A percentile compares a stretch with the other conserved stretches of the same genome.
phyloP scores from a whole-genome alignment of 2,113 vertebrate genomes.

The Cricetomys ansorgei region DNA sequence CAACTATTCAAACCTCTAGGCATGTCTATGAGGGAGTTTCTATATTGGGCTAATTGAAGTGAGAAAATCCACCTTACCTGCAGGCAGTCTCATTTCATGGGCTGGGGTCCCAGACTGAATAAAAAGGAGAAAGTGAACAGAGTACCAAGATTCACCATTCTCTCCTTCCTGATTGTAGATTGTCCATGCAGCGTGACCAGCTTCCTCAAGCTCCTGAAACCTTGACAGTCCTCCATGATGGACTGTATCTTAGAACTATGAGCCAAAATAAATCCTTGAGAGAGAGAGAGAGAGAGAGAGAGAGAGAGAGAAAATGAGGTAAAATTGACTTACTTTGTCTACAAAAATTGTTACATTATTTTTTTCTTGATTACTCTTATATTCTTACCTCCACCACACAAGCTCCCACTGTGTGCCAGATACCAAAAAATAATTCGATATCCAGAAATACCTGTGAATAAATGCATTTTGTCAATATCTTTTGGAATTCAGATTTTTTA shows the following conservation, averaged over 20 bases:
- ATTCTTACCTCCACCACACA: slow-evolving; percentile 4
- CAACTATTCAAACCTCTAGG: not conserved
- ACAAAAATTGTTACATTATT: not conserved
- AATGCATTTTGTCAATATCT: slow-evolving; percentile 56
- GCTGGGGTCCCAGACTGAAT: not conserved
- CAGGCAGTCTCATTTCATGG: not conserved
- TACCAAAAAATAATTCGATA: slow-evolving; percentile 11
- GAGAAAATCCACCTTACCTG: not conserved
- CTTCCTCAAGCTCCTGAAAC: not conserved
- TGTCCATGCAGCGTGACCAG: not conserved
- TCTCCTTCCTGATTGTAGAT: not conserved
- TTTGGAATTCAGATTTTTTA: slow-evolving; percentile 32
- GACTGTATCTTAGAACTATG: not conserved
- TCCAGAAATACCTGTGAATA: slow-evolving; percentile 27
- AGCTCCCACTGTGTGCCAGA: not conserved
- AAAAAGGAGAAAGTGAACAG: not conserved
- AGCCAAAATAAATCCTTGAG: not conserved
- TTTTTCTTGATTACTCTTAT: slow-evolving; percentile 5
- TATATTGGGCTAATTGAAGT: not conserved
- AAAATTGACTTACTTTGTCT: slow-evolving; percentile 47
- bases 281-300: not conserved
- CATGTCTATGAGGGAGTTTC: not conserved
- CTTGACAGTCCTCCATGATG: not conserved
- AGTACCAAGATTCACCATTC: not conserved
- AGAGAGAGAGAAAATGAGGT: not conserved